phyloP scores from a whole-genome alignment of 1,140 invertebrate genomes.

The Diploscapter pachys region DNA sequence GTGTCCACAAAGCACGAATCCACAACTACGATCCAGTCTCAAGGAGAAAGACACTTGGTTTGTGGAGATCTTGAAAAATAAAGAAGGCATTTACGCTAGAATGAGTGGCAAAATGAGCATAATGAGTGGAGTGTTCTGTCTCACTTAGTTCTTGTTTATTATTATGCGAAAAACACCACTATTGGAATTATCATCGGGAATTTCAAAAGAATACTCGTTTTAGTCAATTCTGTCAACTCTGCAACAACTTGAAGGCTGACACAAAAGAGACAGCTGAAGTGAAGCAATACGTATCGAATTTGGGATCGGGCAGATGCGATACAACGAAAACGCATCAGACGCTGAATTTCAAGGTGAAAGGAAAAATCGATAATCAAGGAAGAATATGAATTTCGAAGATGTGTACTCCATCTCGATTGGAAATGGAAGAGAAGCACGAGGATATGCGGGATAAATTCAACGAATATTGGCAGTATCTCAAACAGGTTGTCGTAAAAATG shows the following conservation, averaged over 20 bases:
- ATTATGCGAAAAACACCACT: no score
- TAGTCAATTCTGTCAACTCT: constrained; percentile 43
- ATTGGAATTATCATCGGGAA: no score
- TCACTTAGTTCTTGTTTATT: no score
- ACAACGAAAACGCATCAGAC: constrained; percentile 31
- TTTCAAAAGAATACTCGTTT: constrained; percentile 11
- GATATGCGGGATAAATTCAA: constrained; percentile 32
- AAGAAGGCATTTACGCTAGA: no score
- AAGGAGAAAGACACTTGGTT: constrained; percentile 38
- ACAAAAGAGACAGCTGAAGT: constrained; percentile 27
- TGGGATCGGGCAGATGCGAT: constrained; percentile 30
- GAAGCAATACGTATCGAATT: constrained; percentile 36
- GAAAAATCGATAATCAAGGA: neutral
- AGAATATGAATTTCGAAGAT: constrained; percentile 20
- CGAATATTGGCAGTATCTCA: constrained; percentile 43
- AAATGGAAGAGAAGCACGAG: constrained; percentile 27
- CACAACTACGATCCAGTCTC: constrained; percentile 35
- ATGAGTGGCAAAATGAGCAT: no score
- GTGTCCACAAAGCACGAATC: constrained; percentile 42
- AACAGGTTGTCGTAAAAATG: constrained; percentile 22
- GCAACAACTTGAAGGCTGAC: constrained; percentile 30
- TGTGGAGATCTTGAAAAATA: neutral
- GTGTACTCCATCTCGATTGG: constrained; percentile 40
- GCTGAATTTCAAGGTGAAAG: constrained; percentile 34
- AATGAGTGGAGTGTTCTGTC: no score